Conservation (phyloP, 2,113 vertebrate species). For the Raja brachyura region DNA sequence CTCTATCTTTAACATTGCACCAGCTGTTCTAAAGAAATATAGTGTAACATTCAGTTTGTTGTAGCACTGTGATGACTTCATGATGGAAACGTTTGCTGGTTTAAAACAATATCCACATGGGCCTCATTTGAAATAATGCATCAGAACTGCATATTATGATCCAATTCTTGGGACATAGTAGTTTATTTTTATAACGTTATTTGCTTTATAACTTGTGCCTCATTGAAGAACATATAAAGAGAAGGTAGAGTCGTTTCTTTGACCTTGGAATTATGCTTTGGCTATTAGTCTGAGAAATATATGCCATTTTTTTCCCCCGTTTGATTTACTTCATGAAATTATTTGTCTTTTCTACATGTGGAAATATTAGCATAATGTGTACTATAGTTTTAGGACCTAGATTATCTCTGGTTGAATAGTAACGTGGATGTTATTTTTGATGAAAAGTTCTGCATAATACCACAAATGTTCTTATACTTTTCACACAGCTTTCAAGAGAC, state of each 20-base stretch:
- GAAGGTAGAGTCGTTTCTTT: neutral
- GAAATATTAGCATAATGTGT: neutral
- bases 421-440: neutral
- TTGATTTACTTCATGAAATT: neutral
- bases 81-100: conserved; percentile 15
- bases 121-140: neutral
- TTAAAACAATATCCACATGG: neutral
- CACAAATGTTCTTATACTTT: neutral
- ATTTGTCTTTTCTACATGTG: neutral
- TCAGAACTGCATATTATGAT: neutral
- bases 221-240: neutral
- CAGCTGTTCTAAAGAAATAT: neutral
- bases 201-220: neutral
- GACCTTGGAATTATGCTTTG: neutral
- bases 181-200: neutral
- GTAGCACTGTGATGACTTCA: neutral
- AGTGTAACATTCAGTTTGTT: conserved; percentile 18
- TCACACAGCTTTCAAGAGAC: neutral
- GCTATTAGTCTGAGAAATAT: too few relatives aligned
- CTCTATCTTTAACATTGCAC: neutral
- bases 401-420: neutral
- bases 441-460: neutral
- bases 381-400: neutral
- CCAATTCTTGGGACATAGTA: neutral
- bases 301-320: neutral